Evolutionary conservation across 2,888 invertebrate genomes (phyloP), one percentile per base, ranked within the genome.

Genomic region (Arctia plantaginis): DNA sequence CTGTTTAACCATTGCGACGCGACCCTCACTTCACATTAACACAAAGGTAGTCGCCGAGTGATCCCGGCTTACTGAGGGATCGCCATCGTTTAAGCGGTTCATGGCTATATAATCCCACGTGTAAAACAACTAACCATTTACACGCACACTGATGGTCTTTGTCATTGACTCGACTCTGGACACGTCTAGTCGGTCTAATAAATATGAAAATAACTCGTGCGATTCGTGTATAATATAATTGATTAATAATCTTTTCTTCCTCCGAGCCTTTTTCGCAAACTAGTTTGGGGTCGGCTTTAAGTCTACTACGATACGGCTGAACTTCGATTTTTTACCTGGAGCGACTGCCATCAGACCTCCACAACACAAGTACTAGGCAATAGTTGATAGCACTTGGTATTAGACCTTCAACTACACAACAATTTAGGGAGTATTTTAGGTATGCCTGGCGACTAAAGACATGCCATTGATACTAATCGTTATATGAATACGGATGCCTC

Each of bases 11-110:
- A 78, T 69, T 79, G 73, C 82, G 81, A 78, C 73, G 59, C 73
- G 68, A 68, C 71, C 71, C 73, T 74, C 68, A 66, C 55, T 41
- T 65, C 77, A 78, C 77, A 81, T 79, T 72, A 73, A 82, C 78
- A 78, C 77, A 75, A 77, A 83, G 83, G 83, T 86, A 87, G 85
- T 80, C 83, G 88, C 86, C 70, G 76, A 59, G 83, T 89, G 91
- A 93, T 90, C 92, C 91, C 90, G 87, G 94, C 91, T 94, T 93
- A 93, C 89, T 85, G 90, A 87, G 91, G 92, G 93, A 90, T 90
- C 89, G 89, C 86, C 87, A 84, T 84, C 86, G 85, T 87, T 89
- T 92, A 92, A 92, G 89, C 93, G 92, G 90, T 91, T 90, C 91
- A 87, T 87, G 89, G 90, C 90, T 90, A 88, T 89, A 91, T 94